These are phyloP conservation scores for Syngnathus acus DNA, from an alignment of 2,797 vertebrate genomes.

Conservation along the genomic window DNA sequence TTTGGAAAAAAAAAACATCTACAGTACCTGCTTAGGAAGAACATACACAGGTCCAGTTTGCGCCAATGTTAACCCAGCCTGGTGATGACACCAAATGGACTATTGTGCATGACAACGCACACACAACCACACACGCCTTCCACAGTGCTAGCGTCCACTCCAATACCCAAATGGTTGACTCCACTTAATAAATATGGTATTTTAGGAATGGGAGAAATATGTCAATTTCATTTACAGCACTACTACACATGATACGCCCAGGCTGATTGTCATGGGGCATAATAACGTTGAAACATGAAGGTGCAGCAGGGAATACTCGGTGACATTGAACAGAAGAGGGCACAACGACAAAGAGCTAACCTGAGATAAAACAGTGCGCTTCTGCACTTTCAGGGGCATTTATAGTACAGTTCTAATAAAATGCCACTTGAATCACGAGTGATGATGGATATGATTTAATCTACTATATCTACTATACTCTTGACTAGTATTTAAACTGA, in stretches of 20 bases:
- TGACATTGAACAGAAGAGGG: not conserved
- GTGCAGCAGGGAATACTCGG: not conserved
- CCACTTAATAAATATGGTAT: not conserved
- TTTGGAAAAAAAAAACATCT: not conserved
- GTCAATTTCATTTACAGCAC: not conserved
- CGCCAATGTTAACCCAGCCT: not conserved
- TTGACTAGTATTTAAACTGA: not conserved
- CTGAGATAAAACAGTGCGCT: not conserved
- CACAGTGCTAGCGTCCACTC: not conserved
- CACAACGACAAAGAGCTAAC: not conserved
- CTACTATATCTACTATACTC: not conserved
- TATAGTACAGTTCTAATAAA: not conserved
- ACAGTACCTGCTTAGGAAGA: not conserved
- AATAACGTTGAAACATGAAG: not conserved
- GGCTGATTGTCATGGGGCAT: not conserved
- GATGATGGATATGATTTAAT: not conserved
- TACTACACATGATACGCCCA: no score
- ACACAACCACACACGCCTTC: not conserved
- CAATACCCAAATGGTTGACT: not conserved
- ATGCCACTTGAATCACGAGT: not conserved
- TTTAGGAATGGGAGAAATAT: not conserved
- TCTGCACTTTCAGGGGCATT: not conserved
- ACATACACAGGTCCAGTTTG: not conserved
- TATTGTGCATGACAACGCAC: not conserved
- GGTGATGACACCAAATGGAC: not conserved